phyloP scores from a whole-genome alignment of 2,113 vertebrate species.

The Melanerpes formicivorus region DNA sequence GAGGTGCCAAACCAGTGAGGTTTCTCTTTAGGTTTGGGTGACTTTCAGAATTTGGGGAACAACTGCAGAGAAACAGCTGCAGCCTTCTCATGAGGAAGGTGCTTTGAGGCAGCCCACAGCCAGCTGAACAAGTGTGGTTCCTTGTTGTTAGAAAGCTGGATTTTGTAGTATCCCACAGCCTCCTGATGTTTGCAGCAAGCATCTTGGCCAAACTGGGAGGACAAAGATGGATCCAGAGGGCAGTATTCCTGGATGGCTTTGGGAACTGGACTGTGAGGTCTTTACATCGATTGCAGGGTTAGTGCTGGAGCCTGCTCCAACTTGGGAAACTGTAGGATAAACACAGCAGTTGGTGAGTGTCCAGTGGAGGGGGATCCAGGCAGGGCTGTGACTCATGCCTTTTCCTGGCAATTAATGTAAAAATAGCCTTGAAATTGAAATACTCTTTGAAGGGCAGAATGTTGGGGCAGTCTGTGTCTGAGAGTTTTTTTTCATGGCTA shows the following conservation, averaged over 20 bases:
- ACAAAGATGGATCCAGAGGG: not conserved
- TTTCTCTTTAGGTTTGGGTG: not conserved
- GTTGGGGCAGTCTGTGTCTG: not conserved
- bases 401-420: slow-evolving; percentile 60
- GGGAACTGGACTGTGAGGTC: not conserved
- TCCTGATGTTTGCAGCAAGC: not conserved
- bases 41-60: not conserved
- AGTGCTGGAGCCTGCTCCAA: not conserved
- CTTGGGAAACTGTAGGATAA: not conserved
- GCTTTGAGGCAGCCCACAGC: not conserved
- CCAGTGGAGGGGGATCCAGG: slow-evolving; percentile 35
- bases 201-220: not conserved
- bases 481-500: not conserved
- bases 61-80: not conserved
- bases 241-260: not conserved
- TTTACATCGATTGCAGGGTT: not conserved
- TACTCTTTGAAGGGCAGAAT: slow-evolving; percentile 23
- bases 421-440: slow-evolving; percentile 62
- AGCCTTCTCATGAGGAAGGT: not conserved
- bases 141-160: not conserved
- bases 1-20: not conserved
- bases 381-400: slow-evolving; percentile 49
- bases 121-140: not conserved
- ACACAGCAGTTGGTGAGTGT: slow-evolving; percentile 38
- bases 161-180: not conserved